Conservation (phyloP, 2,888 invertebrate species). For the Ophioninae sp. region DNA sequence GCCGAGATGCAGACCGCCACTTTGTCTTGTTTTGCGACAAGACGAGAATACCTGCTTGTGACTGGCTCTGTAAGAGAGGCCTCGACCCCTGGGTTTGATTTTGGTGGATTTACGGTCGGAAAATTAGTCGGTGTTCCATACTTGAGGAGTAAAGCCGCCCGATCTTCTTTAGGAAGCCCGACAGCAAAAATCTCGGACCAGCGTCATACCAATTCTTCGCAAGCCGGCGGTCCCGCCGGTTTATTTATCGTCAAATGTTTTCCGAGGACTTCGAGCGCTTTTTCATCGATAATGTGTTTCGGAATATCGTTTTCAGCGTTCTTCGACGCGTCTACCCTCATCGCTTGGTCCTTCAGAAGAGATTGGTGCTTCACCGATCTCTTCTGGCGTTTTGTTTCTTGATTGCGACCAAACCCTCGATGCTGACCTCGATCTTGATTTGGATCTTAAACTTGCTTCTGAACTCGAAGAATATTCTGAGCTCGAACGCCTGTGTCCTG, state of each 20-base stretch:
- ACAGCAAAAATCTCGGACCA: conserved; percentile 35
- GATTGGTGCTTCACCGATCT: conserved; percentile 12
- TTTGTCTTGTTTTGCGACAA: conserved; percentile 57
- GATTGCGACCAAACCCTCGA: conserved; percentile 14
- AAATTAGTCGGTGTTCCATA: conserved; percentile 57
- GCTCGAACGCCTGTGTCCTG: conserved; percentile 26
- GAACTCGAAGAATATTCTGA: conserved; percentile 36
- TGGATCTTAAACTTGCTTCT: conserved; percentile 22
- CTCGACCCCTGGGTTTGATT: too few species aligned
- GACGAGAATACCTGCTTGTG: conserved; percentile 54
- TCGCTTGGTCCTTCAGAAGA: background rate
- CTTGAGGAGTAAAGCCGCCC: conserved; percentile 40
- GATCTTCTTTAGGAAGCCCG: conserved; percentile 48
- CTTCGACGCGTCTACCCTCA: conserved; percentile 13
- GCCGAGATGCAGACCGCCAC: conserved; percentile 54
- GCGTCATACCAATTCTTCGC: conserved; percentile 29
- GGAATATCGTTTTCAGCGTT: conserved; percentile 21
- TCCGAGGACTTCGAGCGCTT: conserved; percentile 33
- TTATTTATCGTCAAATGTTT: conserved; percentile 36
- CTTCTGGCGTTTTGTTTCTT: conserved; percentile 22
- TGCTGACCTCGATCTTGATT: conserved; percentile 21
- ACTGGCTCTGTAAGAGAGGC: too few species aligned
- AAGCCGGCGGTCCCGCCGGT: conserved; percentile 23
- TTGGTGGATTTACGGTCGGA: conserved; percentile 48
- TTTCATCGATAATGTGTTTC: conserved; percentile 26